Percentiles rank a stretch among this genome's conserved stretches.
phyloP scores from a whole-genome alignment of 2,888 invertebrate species.

The Drosophila emarginata region DNA sequence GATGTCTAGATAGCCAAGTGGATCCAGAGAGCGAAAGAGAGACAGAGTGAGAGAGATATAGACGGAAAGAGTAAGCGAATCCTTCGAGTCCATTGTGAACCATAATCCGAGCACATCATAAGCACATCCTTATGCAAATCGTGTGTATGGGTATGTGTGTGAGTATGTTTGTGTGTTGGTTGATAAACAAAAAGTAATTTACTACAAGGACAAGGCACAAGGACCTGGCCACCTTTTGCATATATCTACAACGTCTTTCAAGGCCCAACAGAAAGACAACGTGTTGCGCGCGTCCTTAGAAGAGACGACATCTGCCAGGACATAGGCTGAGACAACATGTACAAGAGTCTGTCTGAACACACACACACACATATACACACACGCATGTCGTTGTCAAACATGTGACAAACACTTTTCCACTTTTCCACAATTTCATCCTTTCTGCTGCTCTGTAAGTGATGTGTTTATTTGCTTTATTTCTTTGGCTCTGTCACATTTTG shows the following conservation, averaged over 20 bases:
- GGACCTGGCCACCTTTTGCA: slow-evolving; percentile 35
- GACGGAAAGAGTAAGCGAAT: slow-evolving; percentile 11
- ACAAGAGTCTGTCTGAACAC: slow-evolving; percentile 38
- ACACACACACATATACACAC: background rate
- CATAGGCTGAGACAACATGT: slow-evolving; percentile 33
- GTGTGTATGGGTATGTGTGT: slow-evolving; percentile 36
- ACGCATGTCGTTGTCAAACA: slow-evolving; percentile 43
- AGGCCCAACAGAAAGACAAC: slow-evolving; percentile 45
- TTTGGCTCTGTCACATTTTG: slow-evolving; percentile 57
- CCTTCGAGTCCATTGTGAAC: slow-evolving; percentile 61
- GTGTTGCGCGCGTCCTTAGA: slow-evolving; percentile 74
- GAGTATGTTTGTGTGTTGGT: slow-evolving; percentile 43
- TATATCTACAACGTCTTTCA: slow-evolving; percentile 6
- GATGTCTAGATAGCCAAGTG: slow-evolving; percentile 64
- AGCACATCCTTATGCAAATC: slow-evolving; percentile 75
- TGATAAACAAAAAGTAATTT: slow-evolving; percentile 78
- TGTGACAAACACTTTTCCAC: slow-evolving; percentile 51
- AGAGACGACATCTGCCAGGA: slow-evolving; percentile 56
- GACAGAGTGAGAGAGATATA: slow-evolving; percentile 5
- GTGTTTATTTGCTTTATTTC: slow-evolving; percentile 74
- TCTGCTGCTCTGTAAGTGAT: slow-evolving; percentile 48
- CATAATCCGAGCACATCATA: slow-evolving; percentile 73
- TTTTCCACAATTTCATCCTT: background rate
- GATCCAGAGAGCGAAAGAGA: background rate
- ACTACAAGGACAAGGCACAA: slow-evolving; percentile 53